Conservation (phyloP, 2,888 invertebrate genomes). For the Drosophila atripex region DNA sequence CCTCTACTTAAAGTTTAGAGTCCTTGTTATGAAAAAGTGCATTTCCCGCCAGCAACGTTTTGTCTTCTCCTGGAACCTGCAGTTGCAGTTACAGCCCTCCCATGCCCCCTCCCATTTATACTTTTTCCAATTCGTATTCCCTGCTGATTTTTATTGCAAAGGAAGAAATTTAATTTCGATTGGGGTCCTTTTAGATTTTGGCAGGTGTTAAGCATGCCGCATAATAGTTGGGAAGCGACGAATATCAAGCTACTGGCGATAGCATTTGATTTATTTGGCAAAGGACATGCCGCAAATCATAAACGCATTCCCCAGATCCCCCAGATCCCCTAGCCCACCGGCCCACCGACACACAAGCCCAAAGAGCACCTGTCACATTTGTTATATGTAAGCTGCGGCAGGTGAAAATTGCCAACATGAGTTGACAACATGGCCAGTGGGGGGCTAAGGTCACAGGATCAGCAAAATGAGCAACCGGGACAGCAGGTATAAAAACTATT, state of each 20-base stretch:
- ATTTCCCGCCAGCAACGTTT: conserved; percentile 43
- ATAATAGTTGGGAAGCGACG: conserved; percentile 45
- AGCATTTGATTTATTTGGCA: conserved; percentile 77
- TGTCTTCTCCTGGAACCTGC: conserved; percentile 41
- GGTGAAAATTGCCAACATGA: conserved; percentile 80
- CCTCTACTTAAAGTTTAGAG: too few relatives aligned
- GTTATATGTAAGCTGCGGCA: conserved; percentile 68
- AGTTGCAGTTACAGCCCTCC: conserved; percentile 9
- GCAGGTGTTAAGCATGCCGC: conserved; percentile 45
- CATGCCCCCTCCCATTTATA: not conserved
- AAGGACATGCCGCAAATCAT: conserved; percentile 75
- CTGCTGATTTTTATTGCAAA: conserved; percentile 46
- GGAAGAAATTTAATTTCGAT: conserved; percentile 69
- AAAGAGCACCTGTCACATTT: conserved; percentile 54
- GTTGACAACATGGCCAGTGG: conserved; percentile 63
- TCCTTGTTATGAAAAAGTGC: not conserved
- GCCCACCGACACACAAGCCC: not conserved
- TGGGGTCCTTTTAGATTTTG: conserved; percentile 35
- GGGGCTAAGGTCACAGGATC: conserved; percentile 38
- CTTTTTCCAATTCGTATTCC: conserved; percentile 4
- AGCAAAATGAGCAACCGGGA: conserved; percentile 63
- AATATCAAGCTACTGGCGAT: conserved; percentile 59
- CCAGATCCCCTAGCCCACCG: not conserved
- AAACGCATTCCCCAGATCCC: conserved; percentile 60
- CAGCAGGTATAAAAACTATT: conserved; percentile 65